Evolutionary conservation across 2,797 vertebrate species (phyloP).

Genomic region (Orientallactaga sibirica): DNA sequence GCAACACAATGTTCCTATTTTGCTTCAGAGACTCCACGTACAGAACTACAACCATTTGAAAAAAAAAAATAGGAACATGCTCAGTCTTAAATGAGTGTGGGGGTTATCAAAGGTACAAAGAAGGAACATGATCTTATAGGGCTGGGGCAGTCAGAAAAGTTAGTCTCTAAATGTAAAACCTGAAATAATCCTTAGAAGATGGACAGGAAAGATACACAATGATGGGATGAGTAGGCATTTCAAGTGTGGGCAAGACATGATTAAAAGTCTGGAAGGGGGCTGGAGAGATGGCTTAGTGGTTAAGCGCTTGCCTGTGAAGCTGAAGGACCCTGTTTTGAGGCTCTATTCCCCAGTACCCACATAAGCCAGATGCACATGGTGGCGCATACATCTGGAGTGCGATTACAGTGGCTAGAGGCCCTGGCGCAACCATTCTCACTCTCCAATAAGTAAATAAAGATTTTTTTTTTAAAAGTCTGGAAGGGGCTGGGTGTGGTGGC

Average conservation of each 20-base stretch:
- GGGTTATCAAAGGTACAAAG: neutral
- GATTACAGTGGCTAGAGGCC: no score
- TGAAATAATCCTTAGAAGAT: conserved; percentile 35
- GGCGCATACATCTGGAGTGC: no score
- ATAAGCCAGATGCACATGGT: no score
- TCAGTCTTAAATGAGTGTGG: neutral
- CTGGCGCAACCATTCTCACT: no score
- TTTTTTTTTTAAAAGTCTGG: no score
- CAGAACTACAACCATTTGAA: conserved; percentile 17
- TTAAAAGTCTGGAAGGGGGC: neutral
- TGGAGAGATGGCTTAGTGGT: no score
- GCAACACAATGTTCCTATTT: neutral
- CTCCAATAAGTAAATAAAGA: no score
- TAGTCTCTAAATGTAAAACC: conserved; percentile 25
- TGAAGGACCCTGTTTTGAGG: no score
- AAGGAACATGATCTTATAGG: neutral
- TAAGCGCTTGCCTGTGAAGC: no score
- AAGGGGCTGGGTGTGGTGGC: no score
- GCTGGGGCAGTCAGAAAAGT: conserved; percentile 7
- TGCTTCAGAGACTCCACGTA: conserved; percentile 17
- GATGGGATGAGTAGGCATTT: neutral
- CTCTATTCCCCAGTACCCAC: no score
- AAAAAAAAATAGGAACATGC: neutral
- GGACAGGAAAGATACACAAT: neutral
- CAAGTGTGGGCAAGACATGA: neutral